Base-by-base conservation (phyloP, 2,113 vertebrate genomes). In the Otocyon megalotis region DNA sequence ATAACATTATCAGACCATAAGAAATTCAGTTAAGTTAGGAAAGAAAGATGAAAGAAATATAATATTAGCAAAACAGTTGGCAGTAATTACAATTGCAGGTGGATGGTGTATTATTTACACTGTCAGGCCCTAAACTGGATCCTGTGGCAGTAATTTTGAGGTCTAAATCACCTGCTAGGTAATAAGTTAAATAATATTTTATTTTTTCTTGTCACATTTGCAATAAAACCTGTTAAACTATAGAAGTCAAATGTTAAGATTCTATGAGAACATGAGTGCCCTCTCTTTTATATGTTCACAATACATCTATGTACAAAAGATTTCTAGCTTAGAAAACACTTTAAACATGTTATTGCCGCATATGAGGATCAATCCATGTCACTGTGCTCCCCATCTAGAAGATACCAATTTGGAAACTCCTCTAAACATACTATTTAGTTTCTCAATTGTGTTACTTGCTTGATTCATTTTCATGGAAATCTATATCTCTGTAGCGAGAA, bases 41-140 rank as follows among this genome's bases (percentile, higher is more conserved):
- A 48, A 54, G 13, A 58, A n/a, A 56, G 19, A 28, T 1, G 19
- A 37, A 72, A 48, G 11, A 77, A 69, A 65, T 3, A 32, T 24
- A 4, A 15, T 0, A 17, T 43, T 30, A 54, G 50, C 15, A 53
- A n/a, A 56, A 16, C 1, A 54, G 24, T 35, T 35, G 37, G 14
- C 2, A 5, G 1, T 0, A 0, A 30, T 53, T n/a, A 22, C 15
- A 24, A 10, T 28, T 4, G 16, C 3, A 2, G 15, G 1, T 2
- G 3, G 0, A 19, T 3, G 16, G 4, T 35, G 5, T 35, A 7
- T 17, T 67, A 22, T 19, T 35, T 8, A 3, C 1, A 2, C n/a
- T 20, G 5, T 13, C 24, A 26, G 30, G 54, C n/a, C 10, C 5
- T 15, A 16, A 71, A 30, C 24, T 20, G 0, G 14, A 17, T 9